Base-by-base conservation (phyloP, 2,113 vertebrate species). In the Pitta sordida region DNA sequence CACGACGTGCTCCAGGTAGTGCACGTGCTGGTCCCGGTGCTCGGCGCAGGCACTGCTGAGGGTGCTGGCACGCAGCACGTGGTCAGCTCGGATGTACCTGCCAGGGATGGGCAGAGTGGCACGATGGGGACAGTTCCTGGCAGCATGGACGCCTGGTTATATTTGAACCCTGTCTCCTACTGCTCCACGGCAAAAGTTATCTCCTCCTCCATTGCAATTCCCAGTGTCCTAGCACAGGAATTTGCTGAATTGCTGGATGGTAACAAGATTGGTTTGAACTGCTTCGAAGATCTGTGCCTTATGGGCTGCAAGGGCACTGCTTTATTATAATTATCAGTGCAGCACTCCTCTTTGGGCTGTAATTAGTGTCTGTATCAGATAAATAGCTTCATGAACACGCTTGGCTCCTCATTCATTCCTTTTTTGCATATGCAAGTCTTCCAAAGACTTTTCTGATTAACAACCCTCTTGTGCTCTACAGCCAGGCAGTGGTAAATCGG, bases 1-100 rank as follows among this genome's bases (percentile, higher is more conserved):
- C 36, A 99, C 98, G 5, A 99, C 99, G 0, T 99, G 99, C 67
- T 99, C 99, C 92, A 99, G 93, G 92, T 98, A 97, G 44, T 93
- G 90, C 80, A 99, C 98, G 0, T 97, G 98, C 84, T 98, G 98
- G n/a, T 98, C 98, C 0, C 96, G 94, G 48, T 98, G 97, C 34
- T 98, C 98, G 0, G 97, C 97, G 3, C 99, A 99, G 58, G 98
- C 98, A 0, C 83, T 97, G 88, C 97, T 98, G 69, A 95, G 96
- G 21, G 98, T 96, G 41, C 91, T 98, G 87, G 98, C 95, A 1
- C 98, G 98, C 59, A 99, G 95, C 26, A 92, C 96, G 34, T 99
- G 98, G 15, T 98, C 97, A 1, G 98, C 93, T 1, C 98, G 98
- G 93, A 99, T 98, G 96, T 98, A 98, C 97, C 99, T 99, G 95